Conservation (phyloP, 2,888 invertebrate genomes). For the Rotaria macrura region DNA sequence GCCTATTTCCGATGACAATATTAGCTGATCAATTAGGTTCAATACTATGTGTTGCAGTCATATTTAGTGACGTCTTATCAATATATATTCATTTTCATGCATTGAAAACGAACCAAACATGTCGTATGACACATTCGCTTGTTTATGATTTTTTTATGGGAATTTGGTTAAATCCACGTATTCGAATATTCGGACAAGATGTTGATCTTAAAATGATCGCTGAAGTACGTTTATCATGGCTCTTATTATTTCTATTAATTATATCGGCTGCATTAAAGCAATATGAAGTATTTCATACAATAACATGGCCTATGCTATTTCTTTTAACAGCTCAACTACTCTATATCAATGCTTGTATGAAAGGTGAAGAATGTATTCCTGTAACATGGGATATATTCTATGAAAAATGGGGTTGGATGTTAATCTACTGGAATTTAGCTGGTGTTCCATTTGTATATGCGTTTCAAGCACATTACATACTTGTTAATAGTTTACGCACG, state of each 20-base stretch:
- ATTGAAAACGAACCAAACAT: not conserved
- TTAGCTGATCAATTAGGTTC: not conserved
- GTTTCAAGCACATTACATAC: conserved; percentile 61
- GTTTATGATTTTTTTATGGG: conserved; percentile 66
- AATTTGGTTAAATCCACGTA: conserved; percentile 61
- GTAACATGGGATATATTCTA: conserved; percentile 61
- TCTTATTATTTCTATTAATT: not conserved
- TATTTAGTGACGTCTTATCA: not conserved
- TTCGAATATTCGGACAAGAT: conserved; percentile 50
- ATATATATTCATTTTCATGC: conserved; percentile 2
- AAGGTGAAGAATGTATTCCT: conserved; percentile 52
- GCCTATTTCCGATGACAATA: not conserved
- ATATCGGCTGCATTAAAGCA: not conserved
- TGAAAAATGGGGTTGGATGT: conserved; percentile 70
- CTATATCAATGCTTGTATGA: not conserved
- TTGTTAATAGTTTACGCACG: conserved; percentile 37
- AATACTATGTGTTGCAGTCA: not conserved
- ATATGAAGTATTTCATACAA: not conserved
- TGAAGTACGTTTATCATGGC: conserved; percentile 14
- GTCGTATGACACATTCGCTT: not conserved
- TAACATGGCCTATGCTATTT: not conserved
- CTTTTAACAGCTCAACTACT: conserved; percentile 5
- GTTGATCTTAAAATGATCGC: conserved; percentile 52
- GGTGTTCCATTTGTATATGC: conserved; percentile 64
- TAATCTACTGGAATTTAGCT: conserved; percentile 60